Percentiles rank a stretch among this genome's conserved stretches.
Conservation (phyloP, 1,140 invertebrate species). For the Lysiphlebus fabarum region DNA sequence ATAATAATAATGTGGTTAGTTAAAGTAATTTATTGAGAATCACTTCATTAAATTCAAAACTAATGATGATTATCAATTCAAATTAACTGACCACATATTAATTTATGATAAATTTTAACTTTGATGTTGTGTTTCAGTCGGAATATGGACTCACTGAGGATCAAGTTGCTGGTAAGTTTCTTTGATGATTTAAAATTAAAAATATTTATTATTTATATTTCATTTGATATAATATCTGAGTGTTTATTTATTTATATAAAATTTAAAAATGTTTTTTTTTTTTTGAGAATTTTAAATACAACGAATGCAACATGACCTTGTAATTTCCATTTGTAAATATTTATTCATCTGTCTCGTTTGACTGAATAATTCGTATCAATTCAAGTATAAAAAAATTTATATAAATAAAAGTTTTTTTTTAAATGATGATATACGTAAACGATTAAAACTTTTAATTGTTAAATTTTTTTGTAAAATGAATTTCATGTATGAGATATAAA, state of each 20-base stretch:
- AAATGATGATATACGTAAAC: too few relatives aligned
- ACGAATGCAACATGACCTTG: too few relatives aligned
- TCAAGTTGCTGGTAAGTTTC: slow-evolving; percentile 72
- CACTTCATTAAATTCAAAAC: slow-evolving; percentile 20
- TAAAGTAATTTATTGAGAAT: neutral
- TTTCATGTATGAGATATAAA: too few relatives aligned
- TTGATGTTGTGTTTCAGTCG: slow-evolving; percentile 61
- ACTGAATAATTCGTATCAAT: too few relatives aligned
- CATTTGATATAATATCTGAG: neutral
- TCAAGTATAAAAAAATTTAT: too few relatives aligned
- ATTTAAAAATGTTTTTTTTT: too few relatives aligned
- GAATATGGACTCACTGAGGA: slow-evolving; percentile 84
- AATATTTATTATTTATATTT: neutral
- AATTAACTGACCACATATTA: slow-evolving; percentile 28
- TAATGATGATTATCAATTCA: slow-evolving; percentile 30
- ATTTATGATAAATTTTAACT: slow-evolving; percentile 2
- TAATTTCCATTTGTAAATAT: too few relatives aligned
- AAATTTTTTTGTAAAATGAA: too few relatives aligned
- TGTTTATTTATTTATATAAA: neutral
- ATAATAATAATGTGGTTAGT: neutral
- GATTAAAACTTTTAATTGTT: too few relatives aligned
- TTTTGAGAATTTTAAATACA: too few relatives aligned
- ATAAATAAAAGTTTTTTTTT: too few relatives aligned
- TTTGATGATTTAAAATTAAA: slow-evolving; percentile 5
- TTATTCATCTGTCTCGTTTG: too few relatives aligned